Conservation (phyloP, 2,888 invertebrate species). For the Euphydryas editha region DNA sequence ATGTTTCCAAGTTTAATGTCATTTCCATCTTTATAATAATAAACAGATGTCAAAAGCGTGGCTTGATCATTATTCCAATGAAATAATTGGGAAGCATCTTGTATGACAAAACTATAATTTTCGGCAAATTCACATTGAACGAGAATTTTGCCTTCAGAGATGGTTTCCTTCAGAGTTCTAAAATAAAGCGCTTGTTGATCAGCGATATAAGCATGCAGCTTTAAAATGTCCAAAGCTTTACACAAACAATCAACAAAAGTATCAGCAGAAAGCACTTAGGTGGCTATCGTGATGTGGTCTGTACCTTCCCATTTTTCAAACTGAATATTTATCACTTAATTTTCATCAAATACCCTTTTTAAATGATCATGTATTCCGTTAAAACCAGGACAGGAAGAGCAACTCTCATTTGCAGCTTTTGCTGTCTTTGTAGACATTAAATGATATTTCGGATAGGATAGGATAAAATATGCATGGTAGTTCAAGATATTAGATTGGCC, state of each 20-base stretch:
- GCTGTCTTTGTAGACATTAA: conserved; percentile 15
- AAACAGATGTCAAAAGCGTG: conserved; percentile 35
- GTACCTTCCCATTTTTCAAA: conserved; percentile 34
- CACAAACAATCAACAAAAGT: conserved; percentile 36
- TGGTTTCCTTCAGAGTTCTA: conserved; percentile 30
- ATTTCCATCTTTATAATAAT: conserved; percentile 33
- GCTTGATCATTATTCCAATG: conserved; percentile 39
- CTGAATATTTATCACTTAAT: conserved; percentile 37
- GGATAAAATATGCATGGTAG: conserved; percentile 32
- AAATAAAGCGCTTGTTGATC: conserved; percentile 36
- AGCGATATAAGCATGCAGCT: conserved; percentile 36
- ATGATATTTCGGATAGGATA: conserved; percentile 39
- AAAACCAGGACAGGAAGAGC: conserved; percentile 35
- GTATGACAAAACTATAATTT: conserved; percentile 36
- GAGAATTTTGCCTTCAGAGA: conserved; percentile 30
- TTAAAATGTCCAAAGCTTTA: conserved; percentile 33
- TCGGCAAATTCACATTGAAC: conserved; percentile 35
- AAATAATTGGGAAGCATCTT: conserved; percentile 36
- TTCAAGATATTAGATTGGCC: neutral
- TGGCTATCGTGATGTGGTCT: conserved; percentile 15
- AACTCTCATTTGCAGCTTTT: conserved; percentile 29
- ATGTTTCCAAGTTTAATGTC: conserved; percentile 39
- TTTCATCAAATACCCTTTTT: conserved; percentile 36
- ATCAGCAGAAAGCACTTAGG: conserved; percentile 37
- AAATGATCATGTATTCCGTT: conserved; percentile 40